phyloP scores from a whole-genome alignment of 2,888 invertebrate species.

The Aromia moschata region DNA sequence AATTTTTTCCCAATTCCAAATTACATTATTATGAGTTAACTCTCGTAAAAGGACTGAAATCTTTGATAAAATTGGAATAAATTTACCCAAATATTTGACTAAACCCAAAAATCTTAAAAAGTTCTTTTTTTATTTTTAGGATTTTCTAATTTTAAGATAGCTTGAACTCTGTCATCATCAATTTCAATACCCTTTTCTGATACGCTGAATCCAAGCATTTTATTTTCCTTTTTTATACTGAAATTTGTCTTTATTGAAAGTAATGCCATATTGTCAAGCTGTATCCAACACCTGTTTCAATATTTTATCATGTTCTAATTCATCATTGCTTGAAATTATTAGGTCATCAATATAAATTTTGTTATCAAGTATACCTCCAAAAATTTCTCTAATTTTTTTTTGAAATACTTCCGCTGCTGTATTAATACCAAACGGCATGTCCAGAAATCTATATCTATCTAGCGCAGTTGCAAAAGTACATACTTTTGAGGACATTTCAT shows the following conservation, averaged over 20 bases:
- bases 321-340: not conserved
- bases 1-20: slow-evolving; percentile 27
- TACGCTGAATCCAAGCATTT: not conserved
- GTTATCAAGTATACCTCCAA: slow-evolving; percentile 3
- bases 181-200: not conserved
- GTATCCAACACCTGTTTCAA: not conserved
- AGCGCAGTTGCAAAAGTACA: slow-evolving; percentile 28
- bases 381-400: slow-evolving; percentile 15
- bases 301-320: not conserved
- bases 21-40: slow-evolving; percentile 32
- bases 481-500: slow-evolving; percentile 17
- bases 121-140: not conserved
- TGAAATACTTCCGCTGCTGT: slow-evolving; percentile 26
- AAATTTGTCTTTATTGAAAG: not conserved
- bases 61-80: slow-evolving; percentile 38
- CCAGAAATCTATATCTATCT: slow-evolving; percentile 27
- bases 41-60: slow-evolving; percentile 35
- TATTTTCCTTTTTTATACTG: not conserved
- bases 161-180: not conserved
- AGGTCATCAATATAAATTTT: slow-evolving; percentile 13
- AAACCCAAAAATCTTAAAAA: not conserved
- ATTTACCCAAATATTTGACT: slow-evolving; percentile 16
- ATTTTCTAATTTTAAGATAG: not conserved
- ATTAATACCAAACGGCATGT: slow-evolving; percentile 31
- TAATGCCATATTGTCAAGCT: not conserved